Conservation (phyloP, 2,888 invertebrate genomes). For the Ecdyonurus torrentis region DNA sequence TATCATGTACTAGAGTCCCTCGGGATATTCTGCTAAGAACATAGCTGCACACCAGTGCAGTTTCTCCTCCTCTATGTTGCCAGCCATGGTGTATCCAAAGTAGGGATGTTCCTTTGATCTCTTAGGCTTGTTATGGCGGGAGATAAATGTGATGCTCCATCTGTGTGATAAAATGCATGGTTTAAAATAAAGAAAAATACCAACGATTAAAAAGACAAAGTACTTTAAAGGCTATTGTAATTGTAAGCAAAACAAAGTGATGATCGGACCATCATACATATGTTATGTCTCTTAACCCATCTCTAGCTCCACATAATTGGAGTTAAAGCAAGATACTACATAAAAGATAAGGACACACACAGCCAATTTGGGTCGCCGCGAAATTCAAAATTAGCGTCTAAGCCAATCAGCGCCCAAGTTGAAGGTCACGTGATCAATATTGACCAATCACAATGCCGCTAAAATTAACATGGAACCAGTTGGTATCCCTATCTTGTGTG, state of each 20-base stretch:
- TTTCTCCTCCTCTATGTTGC: slow-evolving; percentile 54
- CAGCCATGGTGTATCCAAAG: slow-evolving; percentile 67
- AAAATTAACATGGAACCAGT: too few relatives aligned
- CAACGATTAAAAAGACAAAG: too few relatives aligned
- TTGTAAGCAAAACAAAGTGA: too few relatives aligned
- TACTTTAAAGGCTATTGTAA: too few relatives aligned
- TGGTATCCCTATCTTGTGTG: too few relatives aligned
- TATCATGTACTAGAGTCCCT: slow-evolving; percentile 31
- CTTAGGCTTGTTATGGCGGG: slow-evolving; percentile 41
- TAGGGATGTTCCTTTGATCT: slow-evolving; percentile 59
- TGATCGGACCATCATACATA: background rate
- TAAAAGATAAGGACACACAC: too few relatives aligned
- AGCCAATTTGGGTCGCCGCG: too few relatives aligned
- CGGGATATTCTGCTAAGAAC: slow-evolving; percentile 49
- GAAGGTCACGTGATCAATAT: too few relatives aligned
- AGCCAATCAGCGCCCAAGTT: too few relatives aligned
- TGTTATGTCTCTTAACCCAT: too few relatives aligned
- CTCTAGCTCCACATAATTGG: background rate
- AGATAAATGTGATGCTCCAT: slow-evolving; percentile 69
- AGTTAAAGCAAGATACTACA: background rate
- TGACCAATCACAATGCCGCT: too few relatives aligned
- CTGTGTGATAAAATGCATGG: slow-evolving; percentile 23
- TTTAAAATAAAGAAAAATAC: slow-evolving; percentile 3
- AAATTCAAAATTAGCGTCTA: too few relatives aligned
- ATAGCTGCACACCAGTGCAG: slow-evolving; percentile 67